phyloP scores from a whole-genome alignment of 2,113 vertebrate species.

The Gavialis gangeticus region DNA sequence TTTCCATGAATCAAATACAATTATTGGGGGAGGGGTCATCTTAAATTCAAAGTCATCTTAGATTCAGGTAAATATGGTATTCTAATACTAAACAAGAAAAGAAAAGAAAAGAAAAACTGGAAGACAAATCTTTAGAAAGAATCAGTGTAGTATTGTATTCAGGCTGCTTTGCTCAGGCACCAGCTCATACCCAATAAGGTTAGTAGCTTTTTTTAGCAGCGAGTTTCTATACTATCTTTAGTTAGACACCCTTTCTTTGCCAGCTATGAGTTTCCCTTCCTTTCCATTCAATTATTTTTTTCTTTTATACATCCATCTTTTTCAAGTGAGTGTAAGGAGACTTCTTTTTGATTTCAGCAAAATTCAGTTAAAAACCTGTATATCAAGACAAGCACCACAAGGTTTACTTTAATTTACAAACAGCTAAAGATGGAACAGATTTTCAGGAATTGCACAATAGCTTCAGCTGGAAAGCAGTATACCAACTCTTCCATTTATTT shows the following conservation, averaged over 20 bases:
- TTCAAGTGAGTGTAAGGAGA: background rate
- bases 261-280: accelerated
- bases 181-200: background rate
- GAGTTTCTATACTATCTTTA: background rate
- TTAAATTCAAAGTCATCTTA: too few relatives aligned
- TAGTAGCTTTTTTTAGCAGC: background rate
- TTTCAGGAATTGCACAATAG: constrained; percentile 50
- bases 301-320: background rate
- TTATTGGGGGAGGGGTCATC: too few relatives aligned
- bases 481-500: background rate
- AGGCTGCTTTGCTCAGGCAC: background rate
- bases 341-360: background rate
- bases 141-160: background rate
- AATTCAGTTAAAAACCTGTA: background rate
- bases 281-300: background rate
- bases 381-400: background rate
- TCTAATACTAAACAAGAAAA: too few relatives aligned
- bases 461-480: constrained; percentile 22
- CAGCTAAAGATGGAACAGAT: background rate
- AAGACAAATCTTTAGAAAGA: background rate
- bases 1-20: too few relatives aligned
- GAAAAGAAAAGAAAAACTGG: background rate
- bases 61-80: too few relatives aligned
- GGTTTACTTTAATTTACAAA: background rate
- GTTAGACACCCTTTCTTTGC: background rate